A percentile compares a stretch with the other conserved stretches of the same genome.
phyloP scores from a whole-genome alignment of 2,113 vertebrate genomes.

The Syngnathoides biaculeatus region DNA sequence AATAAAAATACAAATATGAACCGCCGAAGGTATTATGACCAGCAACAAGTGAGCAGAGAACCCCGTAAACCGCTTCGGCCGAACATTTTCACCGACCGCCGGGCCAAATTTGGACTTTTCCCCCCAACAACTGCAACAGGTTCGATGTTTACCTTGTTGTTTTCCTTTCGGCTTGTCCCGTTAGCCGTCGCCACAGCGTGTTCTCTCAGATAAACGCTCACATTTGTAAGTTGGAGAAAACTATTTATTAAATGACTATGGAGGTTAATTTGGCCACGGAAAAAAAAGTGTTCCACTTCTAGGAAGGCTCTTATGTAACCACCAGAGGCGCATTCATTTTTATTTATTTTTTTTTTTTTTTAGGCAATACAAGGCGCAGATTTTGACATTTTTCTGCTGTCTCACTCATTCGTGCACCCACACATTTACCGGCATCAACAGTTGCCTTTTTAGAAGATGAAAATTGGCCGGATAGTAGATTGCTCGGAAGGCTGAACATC shows the following conservation, averaged over 20 bases:
- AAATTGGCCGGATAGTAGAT: slow-evolving; percentile 17
- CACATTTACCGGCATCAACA: background rate
- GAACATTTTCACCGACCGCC: too few species aligned
- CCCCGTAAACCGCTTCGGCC: too few species aligned
- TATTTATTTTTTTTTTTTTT: background rate
- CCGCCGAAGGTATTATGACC: too few species aligned
- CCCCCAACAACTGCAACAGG: too few species aligned
- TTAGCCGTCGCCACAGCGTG: too few species aligned
- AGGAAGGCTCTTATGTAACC: slow-evolving; percentile 24
- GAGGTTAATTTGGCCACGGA: background rate
- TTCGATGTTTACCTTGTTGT: too few species aligned
- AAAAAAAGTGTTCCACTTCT: slow-evolving; percentile 11
- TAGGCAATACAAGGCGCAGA: slow-evolving; percentile 2
- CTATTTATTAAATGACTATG: background rate
- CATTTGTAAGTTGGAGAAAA: too few species aligned
- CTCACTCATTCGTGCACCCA: background rate
- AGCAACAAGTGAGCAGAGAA: too few species aligned
- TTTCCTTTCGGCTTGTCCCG: too few species aligned
- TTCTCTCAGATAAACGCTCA: too few species aligned
- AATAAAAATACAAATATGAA: too few species aligned
- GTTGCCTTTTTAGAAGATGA: slow-evolving; percentile 21
- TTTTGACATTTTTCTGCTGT: background rate
- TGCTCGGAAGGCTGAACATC: slow-evolving; percentile 12
- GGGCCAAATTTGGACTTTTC: too few species aligned
- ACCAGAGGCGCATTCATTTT: slow-evolving; percentile 11